Percentiles rank a stretch among this genome's conserved stretches.
These are phyloP conservation scores for Gymnoscopelus microlampas DNA, from an alignment of 2,797 vertebrate species.

Conservation along the genomic window DNA sequence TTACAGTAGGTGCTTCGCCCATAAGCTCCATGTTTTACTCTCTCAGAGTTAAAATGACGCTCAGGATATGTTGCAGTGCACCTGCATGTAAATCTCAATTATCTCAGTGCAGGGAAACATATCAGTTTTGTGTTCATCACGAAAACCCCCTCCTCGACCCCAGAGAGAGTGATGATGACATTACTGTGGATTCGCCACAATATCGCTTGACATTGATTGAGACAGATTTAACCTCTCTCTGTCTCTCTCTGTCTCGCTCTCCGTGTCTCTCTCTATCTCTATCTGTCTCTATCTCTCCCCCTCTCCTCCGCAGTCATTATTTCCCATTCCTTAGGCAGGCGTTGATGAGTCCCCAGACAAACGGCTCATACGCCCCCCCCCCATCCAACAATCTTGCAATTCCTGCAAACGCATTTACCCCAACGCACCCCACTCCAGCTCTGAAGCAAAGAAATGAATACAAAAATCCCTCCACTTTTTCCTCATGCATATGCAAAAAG, in stretches of 20 bases:
- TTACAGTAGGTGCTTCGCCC: too few relatives aligned
- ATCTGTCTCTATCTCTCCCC: background rate
- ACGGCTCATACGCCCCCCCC: conserved; percentile 52
- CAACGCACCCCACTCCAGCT: conserved; percentile 26
- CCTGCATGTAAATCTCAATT: too few relatives aligned
- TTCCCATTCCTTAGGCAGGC: conserved; percentile 64
- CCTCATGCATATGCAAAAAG: too few relatives aligned
- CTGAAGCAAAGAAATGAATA: conserved; percentile 14
- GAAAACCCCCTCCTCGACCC: conserved; percentile 16
- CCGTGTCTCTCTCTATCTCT: too few relatives aligned
- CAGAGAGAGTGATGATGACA: conserved; percentile 42
- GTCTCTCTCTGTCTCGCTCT: conserved; percentile 25
- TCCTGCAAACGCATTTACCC: conserved; percentile 47
- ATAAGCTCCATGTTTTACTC: too few relatives aligned
- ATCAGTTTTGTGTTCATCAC: conserved; percentile 32
- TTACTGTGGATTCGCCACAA: conserved; percentile 46
- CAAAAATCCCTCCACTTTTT: background rate
- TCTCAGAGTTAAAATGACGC: too few relatives aligned
- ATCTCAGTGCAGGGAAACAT: conserved; percentile 21
- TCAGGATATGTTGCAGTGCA: too few relatives aligned
- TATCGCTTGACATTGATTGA: conserved; percentile 68
- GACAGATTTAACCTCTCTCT: conserved; percentile 57
- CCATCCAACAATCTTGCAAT: conserved; percentile 55
- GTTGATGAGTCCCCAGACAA: conserved; percentile 70
- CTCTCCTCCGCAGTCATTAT: conserved; percentile 63